Conservation (phyloP, 2,113 vertebrate species). For the Lamprologus speciosus region DNA sequence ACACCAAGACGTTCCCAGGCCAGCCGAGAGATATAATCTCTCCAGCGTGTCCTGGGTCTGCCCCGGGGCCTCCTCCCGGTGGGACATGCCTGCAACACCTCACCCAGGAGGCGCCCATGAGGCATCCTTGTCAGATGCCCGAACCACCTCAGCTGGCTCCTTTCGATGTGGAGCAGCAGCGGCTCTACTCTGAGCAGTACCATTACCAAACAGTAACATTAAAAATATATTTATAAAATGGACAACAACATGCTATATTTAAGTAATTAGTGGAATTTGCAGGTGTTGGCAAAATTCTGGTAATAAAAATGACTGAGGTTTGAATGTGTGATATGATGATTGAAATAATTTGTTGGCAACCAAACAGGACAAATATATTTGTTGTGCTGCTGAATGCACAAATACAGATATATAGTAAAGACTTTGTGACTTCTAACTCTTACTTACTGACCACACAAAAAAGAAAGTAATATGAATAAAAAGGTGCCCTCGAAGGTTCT, state of each 20-base stretch:
- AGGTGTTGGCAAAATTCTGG: background rate
- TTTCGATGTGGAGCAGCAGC: too few species aligned
- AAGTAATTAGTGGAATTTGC: background rate
- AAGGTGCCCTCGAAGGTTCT: background rate
- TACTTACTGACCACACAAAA: background rate
- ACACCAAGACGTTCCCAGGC: too few species aligned
- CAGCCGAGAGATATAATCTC: too few species aligned
- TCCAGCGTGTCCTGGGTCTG: too few species aligned
- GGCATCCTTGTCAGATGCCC: too few species aligned
- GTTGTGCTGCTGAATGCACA: background rate
- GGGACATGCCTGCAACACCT: rapidly evolving
- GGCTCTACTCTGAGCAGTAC: too few species aligned
- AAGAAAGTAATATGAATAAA: background rate
- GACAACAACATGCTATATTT: background rate
- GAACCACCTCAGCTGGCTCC: too few species aligned
- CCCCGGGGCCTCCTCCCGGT: too few species aligned
- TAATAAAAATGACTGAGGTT: background rate
- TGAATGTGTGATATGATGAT: background rate
- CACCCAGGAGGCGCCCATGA: rapidly evolving
- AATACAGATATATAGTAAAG: background rate
- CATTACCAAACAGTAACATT: background rate
- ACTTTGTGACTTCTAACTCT: background rate
- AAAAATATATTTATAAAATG: background rate
- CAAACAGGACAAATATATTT: background rate
- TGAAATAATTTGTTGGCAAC: background rate